These are phyloP conservation scores for Hydrolagus affinis DNA, from an alignment of 2,113 vertebrate genomes.

Conservation along the genomic window DNA sequence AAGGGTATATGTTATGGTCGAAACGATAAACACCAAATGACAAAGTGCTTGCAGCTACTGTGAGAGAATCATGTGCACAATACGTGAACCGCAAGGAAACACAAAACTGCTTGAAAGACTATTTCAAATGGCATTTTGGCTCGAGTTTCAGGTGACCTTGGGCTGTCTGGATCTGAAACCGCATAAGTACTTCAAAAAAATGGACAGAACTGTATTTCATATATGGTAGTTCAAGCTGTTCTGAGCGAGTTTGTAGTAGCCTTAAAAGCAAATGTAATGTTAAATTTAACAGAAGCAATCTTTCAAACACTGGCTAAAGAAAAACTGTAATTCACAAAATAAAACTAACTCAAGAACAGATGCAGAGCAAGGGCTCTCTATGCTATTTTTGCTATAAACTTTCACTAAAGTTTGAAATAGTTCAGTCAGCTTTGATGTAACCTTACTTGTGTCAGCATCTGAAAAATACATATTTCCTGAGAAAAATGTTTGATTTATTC, in stretches of 20 bases:
- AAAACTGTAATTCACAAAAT: constrained; percentile 18
- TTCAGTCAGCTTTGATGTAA: neutral
- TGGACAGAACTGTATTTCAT: constrained; percentile 41
- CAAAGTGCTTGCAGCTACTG: constrained; percentile 35
- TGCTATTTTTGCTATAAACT: constrained; percentile 23
- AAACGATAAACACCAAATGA: constrained; percentile 38
- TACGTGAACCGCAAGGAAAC: constrained; percentile 39
- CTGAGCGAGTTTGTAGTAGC: constrained; percentile 31
- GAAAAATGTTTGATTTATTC: constrained; percentile 26
- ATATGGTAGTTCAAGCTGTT: constrained; percentile 27
- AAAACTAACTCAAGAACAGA: constrained; percentile 23
- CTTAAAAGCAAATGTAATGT: constrained; percentile 35
- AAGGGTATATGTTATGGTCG: constrained; percentile 26
- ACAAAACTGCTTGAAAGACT: constrained; percentile 37
- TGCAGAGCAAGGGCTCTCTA: neutral
- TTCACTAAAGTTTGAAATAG: constrained; percentile 20
- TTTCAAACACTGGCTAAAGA: constrained; percentile 35
- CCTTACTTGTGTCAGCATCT: constrained; percentile 16
- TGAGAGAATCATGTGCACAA: constrained; percentile 35
- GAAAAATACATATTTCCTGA: constrained; percentile 1
- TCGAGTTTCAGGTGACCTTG: constrained; percentile 41
- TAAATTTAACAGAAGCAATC: constrained; percentile 35
- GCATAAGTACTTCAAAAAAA: constrained; percentile 36
- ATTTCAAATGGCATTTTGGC: constrained; percentile 39
- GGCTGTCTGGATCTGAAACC: constrained; percentile 37